Evolutionary conservation across 2,113 vertebrate species (phyloP).

Genomic region (Lathamus discolor): DNA sequence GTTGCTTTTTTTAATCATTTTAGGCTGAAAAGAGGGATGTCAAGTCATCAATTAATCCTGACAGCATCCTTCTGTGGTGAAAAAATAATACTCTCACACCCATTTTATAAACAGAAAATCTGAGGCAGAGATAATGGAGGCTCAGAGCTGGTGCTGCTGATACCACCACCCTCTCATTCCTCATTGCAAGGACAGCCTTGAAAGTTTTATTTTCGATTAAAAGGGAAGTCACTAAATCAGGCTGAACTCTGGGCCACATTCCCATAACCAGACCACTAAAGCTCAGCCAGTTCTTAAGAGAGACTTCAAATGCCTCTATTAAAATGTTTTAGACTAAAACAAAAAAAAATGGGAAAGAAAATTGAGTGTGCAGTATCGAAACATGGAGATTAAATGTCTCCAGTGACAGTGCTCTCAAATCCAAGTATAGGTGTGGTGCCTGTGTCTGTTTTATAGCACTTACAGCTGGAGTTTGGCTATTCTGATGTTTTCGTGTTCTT

Average conservation of each 20-base stretch:
- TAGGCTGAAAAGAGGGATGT: slow-evolving; percentile 44
- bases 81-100: slow-evolving; percentile 37
- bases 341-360: neutral
- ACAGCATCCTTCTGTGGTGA: slow-evolving; percentile 61
- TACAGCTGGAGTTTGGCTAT: neutral
- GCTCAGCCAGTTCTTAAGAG: neutral
- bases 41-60: slow-evolving; percentile 58
- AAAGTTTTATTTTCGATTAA: neutral
- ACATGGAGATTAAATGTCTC: neutral
- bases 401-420: neutral
- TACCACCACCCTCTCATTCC: neutral
- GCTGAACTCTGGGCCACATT: neutral
- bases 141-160: neutral
- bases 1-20: neutral
- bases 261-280: neutral
- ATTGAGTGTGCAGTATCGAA: neutral
- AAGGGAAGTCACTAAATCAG: neutral
- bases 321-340: neutral
- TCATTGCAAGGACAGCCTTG: neutral
- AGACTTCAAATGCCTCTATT: neutral
- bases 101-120: slow-evolving; percentile 20
- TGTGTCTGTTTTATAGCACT: neutral
- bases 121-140: neutral
- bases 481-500: neutral
- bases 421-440: neutral